phyloP scores from a whole-genome alignment of 1,140 invertebrate species.

The Doryteuthis pealeii region DNA sequence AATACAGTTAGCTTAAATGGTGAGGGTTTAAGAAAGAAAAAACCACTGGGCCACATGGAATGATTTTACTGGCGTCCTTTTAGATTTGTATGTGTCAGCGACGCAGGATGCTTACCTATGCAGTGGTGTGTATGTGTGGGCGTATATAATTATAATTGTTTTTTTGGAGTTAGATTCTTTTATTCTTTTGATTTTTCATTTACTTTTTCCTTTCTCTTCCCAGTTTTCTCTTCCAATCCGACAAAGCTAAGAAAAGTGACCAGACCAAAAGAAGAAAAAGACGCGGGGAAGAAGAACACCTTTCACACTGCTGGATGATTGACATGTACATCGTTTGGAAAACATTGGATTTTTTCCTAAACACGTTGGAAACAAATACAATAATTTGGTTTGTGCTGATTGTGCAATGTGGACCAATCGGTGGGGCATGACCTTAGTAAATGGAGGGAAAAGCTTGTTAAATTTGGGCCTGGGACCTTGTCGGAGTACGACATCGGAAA shows the following conservation, averaged over 20 bases:
- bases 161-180: background rate
- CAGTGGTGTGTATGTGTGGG: background rate
- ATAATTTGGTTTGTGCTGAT: conserved; percentile 92
- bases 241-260: background rate
- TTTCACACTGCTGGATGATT: conserved; percentile 71
- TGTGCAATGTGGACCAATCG: conserved; percentile 94
- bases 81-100: background rate
- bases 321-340: conserved; percentile 92
- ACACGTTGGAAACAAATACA: conserved; percentile 80
- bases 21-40: too few species aligned
- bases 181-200: background rate
- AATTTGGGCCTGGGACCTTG: conserved; percentile 76
- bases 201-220: conserved; percentile 24
- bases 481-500: conserved; percentile 71
- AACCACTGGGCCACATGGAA: background rate
- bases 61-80: background rate
- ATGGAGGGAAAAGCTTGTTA: conserved; percentile 76
- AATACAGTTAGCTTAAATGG: too few species aligned
- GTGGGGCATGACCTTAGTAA: conserved; percentile 76
- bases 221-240: conserved; percentile 49
- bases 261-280: conserved; percentile 30
- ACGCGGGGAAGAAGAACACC: conserved; percentile 46
- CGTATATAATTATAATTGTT: background rate
- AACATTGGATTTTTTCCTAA: conserved; percentile 95
- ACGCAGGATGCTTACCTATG: background rate